phyloP scores from a whole-genome alignment of 1,140 invertebrate species.

The Aphis craccivora region DNA sequence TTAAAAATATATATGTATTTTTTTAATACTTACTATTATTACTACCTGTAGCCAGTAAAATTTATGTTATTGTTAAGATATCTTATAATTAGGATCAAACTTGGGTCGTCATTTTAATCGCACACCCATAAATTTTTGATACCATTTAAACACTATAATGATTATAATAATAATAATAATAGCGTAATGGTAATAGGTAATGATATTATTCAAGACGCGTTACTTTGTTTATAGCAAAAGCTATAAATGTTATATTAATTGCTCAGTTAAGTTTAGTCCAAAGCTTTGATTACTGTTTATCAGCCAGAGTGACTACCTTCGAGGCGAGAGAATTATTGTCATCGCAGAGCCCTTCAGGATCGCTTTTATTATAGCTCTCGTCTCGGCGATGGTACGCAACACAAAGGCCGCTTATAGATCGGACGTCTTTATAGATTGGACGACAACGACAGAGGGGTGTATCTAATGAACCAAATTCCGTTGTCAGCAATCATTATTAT shows the following conservation, averaged over 20 bases:
- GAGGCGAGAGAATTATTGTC: slow-evolving; percentile 17
- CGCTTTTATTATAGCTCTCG: neutral
- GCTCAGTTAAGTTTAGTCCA: neutral
- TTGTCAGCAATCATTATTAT: slow-evolving; percentile 51
- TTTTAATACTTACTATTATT: neutral
- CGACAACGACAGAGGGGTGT: neutral
- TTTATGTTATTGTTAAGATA: neutral
- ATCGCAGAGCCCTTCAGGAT: neutral
- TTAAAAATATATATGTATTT: neutral
- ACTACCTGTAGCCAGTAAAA: neutral
- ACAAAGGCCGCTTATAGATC: neutral
- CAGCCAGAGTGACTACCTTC: neutral
- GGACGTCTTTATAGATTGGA: slow-evolving; percentile 24
- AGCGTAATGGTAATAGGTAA: neutral
- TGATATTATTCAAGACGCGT: neutral
- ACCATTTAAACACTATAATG: neutral
- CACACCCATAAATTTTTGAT: neutral
- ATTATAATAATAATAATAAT: neutral
- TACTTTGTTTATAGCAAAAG: neutral
- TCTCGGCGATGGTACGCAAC: neutral
- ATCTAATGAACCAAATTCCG: slow-evolving; percentile 46
- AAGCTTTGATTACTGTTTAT: slow-evolving; percentile 40
- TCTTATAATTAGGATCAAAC: neutral
- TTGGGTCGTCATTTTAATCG: neutral
- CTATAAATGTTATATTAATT: neutral